A percentile compares a stretch with the other conserved stretches of the same genome.
Conservation (phyloP, 2,113 vertebrate species). For the Mirounga angustirostris region DNA sequence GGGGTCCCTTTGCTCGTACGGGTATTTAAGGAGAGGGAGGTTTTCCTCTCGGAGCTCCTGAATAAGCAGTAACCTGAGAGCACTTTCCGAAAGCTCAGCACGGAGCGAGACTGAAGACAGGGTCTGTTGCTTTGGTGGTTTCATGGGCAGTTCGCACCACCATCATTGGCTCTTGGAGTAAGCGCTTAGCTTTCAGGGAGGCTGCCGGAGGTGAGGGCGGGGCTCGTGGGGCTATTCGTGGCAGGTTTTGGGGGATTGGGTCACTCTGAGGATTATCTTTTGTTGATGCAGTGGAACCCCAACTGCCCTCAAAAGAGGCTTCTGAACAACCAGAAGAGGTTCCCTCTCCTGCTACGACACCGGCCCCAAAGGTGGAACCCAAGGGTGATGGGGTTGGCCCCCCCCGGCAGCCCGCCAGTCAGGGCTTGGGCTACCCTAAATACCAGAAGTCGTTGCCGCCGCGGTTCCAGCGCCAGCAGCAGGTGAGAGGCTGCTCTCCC, state of each 20-base stretch:
- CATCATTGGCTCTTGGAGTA: neutral
- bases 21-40: neutral
- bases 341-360: slow-evolving; percentile 69
- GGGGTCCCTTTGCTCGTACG: neutral
- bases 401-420: slow-evolving; percentile 86
- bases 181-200: neutral
- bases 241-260: neutral
- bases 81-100: neutral
- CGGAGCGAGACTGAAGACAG: neutral
- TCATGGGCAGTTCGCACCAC: neutral
- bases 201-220: neutral
- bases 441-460: slow-evolving; percentile 97
- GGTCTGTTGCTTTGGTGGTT: neutral
- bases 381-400: slow-evolving; percentile 87
- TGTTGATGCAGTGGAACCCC: slow-evolving; percentile 84
- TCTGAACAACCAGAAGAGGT: slow-evolving; percentile 88
- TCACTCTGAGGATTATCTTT: neutral
- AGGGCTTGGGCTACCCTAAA: slow-evolving; percentile 92
- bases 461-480: slow-evolving; percentile 96
- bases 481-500: slow-evolving; percentile 85
- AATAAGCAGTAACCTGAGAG: neutral
- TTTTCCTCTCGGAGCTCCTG: neutral
- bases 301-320: slow-evolving; percentile 84
- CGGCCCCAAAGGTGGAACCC: slow-evolving; percentile 79
- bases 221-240: neutral